Evolutionary conservation across 2,888 invertebrate species (phyloP), one percentile per base, ranked within the genome.

Genomic region (Thera obeliscata): DNA sequence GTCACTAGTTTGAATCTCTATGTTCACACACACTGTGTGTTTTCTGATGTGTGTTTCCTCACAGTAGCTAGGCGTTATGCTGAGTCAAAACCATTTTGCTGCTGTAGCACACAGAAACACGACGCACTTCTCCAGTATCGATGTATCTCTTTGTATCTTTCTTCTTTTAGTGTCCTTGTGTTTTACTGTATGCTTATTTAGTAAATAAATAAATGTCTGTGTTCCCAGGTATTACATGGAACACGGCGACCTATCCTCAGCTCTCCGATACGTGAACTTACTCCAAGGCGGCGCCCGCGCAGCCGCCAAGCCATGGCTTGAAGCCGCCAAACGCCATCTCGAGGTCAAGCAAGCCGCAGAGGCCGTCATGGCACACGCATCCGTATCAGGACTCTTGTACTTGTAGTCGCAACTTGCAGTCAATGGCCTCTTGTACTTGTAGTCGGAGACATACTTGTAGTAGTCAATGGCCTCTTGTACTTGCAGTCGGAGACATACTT

Each of bases 311-410:
- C 96, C 97, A 74, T 99, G 99, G 99, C 95, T 98, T 82, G 94
- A 95, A 69, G 98, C 98, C 78, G 96, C 97, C 0, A 95, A 96
- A 68, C 92, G 96, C 58, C 95, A 97, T 76, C 93, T 99, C 70
- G 99, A 99, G 91, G 96, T 98, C 5, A 95, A 96, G 81, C 98
- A 98, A 89, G 98, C 98, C 50, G 97, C 98, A 38, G 96, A 97
- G 81, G 96, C 97, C 0, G 94, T 99, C 64, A 96, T 98, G 95
- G 97, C 98, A 1, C 98, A 98, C 89, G 98, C 98, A 4, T 96
- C 98, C 35, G 97, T 98, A 2, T 95, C 96, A 76, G 96, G 96
- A 55, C 91, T 96, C 9, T 79, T 91, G 0, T 88, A 92, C 72
- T 73, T 88, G 36, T 67, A 67, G 12, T 12, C 22, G 22, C 22